These are phyloP conservation scores for Oenanthe oenanthe DNA, from an alignment of 2,113 vertebrate genomes.

Conservation along the genomic window DNA sequence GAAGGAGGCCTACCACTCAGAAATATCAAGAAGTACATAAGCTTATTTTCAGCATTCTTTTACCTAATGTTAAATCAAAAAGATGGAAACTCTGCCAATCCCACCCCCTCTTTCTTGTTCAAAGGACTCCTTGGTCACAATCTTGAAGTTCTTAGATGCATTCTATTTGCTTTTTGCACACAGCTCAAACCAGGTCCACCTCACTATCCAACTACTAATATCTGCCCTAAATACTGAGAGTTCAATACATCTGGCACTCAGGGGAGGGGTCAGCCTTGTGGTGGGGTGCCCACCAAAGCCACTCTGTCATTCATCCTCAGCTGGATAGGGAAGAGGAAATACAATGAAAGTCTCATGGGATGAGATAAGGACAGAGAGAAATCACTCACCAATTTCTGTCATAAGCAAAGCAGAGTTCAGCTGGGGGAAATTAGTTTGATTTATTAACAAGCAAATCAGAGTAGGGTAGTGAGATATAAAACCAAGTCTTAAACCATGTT, in stretches of 20 bases:
- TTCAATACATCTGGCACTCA: background rate
- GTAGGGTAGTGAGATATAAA: background rate
- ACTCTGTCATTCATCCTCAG: background rate
- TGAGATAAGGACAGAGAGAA: background rate
- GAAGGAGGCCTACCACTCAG: background rate
- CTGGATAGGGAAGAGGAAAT: background rate
- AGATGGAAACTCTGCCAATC: background rate
- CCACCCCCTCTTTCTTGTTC: background rate
- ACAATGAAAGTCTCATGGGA: background rate
- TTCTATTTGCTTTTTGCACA: background rate
- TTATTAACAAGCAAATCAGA: background rate
- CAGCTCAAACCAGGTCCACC: background rate
- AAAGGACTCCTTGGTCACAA: background rate
- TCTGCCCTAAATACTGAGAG: background rate
- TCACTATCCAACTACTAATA: background rate
- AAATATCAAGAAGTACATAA: background rate
- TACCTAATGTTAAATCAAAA: background rate
- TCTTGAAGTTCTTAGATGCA: background rate
- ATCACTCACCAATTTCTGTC: background rate
- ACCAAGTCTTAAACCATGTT: background rate
- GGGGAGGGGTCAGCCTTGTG: background rate
- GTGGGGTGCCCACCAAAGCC: background rate
- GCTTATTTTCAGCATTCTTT: background rate
- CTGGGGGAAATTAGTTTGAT: background rate
- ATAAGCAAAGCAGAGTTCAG: background rate